Conservation (phyloP, 2,113 vertebrate genomes). For the Hydropotes inermis region DNA sequence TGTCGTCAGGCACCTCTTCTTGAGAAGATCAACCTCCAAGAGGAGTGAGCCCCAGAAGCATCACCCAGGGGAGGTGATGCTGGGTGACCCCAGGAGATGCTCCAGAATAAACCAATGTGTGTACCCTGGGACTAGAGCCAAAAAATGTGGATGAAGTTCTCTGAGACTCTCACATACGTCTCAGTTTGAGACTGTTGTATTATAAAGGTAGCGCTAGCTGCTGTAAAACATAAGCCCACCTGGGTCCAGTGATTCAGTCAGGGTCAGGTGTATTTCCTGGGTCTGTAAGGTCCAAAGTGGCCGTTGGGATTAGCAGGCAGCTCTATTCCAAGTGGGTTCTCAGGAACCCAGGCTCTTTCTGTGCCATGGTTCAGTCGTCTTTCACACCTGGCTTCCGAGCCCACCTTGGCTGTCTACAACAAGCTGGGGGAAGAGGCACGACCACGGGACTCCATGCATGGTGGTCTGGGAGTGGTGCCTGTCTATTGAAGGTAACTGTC, state of each 20-base stretch:
- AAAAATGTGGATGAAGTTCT: not conserved
- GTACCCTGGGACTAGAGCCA: not conserved
- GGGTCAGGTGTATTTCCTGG: not conserved
- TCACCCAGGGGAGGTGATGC: no score
- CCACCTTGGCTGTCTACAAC: not conserved
- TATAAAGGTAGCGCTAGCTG: not conserved
- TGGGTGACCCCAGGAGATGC: not conserved
- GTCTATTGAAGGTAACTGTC: not conserved
- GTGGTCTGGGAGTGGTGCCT: rapidly evolving
- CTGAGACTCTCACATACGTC: rapidly evolving
- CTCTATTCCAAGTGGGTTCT: not conserved
- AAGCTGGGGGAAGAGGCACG: not conserved
- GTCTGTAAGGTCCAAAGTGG: not conserved
- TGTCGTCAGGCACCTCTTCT: not conserved
- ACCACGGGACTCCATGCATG: rapidly evolving
- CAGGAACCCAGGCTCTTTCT: not conserved
- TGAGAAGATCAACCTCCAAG: not conserved
- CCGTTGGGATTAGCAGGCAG: not conserved
- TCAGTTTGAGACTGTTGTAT: not conserved
- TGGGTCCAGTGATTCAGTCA: not conserved
- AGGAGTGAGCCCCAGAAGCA: not conserved
- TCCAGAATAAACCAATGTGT: not conserved
- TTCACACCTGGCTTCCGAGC: not conserved
- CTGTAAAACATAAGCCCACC: not conserved
- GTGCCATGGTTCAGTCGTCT: not conserved